Evolutionary conservation across 1,140 invertebrate genomes (phyloP).

Genomic region (Kradibia gibbosae): DNA sequence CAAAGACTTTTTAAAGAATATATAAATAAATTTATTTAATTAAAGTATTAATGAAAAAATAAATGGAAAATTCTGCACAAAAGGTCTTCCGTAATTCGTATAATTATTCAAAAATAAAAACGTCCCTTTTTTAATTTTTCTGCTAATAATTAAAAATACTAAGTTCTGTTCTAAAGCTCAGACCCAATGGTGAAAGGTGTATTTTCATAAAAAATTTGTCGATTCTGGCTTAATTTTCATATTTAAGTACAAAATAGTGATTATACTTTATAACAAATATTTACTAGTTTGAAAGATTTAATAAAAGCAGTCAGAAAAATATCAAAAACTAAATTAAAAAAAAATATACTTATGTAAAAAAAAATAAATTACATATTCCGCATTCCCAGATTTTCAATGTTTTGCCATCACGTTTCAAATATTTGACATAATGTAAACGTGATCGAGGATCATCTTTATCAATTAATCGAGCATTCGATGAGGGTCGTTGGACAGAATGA

Average conservation of each 20-base stretch:
- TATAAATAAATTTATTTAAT: no score
- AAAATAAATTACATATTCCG: conserved; percentile 74
- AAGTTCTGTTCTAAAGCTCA: not conserved
- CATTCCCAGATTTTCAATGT: conserved; percentile 79
- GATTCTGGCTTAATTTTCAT: no score
- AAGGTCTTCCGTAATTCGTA: no score
- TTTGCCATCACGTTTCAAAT: conserved; percentile 76
- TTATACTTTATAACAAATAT: no score
- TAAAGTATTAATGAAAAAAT: no score
- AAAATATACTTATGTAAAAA: not conserved
- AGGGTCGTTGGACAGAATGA: conserved; percentile 53
- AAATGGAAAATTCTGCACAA: no score
- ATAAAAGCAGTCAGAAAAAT: no score
- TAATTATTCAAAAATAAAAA: not conserved
- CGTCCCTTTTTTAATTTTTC: not conserved
- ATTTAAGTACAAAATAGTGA: no score
- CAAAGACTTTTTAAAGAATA: no score
- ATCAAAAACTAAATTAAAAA: not conserved
- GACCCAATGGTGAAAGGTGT: not conserved
- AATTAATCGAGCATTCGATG: conserved; percentile 59
- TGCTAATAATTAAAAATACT: not conserved
- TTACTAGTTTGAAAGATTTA: no score
- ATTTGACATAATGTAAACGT: conserved; percentile 77
- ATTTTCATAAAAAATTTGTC: no score
- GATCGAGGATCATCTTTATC: conserved; percentile 73